These are phyloP conservation scores for Diprion similis DNA, from an alignment of 1,140 invertebrate species.

Conservation along the genomic window DNA sequence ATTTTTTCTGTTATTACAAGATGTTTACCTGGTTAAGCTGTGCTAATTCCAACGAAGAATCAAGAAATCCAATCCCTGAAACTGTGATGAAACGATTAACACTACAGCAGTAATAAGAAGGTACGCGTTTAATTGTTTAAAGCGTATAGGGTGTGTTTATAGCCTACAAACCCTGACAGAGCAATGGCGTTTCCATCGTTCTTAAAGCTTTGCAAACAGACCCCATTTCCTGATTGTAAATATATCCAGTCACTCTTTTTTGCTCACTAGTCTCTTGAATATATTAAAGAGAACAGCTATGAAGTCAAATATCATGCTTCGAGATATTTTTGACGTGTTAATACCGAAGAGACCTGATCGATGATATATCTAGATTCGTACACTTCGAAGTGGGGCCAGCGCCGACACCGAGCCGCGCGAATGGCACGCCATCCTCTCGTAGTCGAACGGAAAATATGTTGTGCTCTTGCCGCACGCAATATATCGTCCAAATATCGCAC, in stretches of 20 bases:
- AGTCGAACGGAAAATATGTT: constrained; percentile 4
- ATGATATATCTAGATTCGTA: constrained; percentile 24
- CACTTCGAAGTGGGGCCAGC: constrained; percentile 31
- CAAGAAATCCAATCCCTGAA: constrained; percentile 44
- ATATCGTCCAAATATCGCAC: no score
- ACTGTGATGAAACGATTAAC: constrained; percentile 42
- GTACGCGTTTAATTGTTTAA: constrained; percentile 33
- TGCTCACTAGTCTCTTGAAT: no score
- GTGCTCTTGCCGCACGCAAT: no score
- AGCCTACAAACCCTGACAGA: constrained; percentile 57
- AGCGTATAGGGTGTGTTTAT: constrained; percentile 47
- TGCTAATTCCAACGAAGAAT: constrained; percentile 45
- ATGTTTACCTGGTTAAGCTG: constrained; percentile 55
- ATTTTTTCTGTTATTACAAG: constrained; percentile 57
- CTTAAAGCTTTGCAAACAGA: constrained; percentile 15
- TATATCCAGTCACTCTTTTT: no score
- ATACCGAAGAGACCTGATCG: constrained; percentile 16
- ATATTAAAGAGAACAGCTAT: no score
- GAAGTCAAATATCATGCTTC: background rate
- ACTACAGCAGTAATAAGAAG: constrained; percentile 45
- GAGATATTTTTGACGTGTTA: background rate
- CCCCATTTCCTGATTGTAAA: constrained; percentile 7
- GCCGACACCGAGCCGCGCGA: constrained; percentile 33
- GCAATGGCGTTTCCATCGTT: constrained; percentile 40
- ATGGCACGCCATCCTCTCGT: constrained; percentile 47